A percentile compares a stretch with the other conserved stretches of the same genome.
These are phyloP conservation scores for Cephus pulcher DNA, from an alignment of 2,888 invertebrate species.

Conservation along the genomic window DNA sequence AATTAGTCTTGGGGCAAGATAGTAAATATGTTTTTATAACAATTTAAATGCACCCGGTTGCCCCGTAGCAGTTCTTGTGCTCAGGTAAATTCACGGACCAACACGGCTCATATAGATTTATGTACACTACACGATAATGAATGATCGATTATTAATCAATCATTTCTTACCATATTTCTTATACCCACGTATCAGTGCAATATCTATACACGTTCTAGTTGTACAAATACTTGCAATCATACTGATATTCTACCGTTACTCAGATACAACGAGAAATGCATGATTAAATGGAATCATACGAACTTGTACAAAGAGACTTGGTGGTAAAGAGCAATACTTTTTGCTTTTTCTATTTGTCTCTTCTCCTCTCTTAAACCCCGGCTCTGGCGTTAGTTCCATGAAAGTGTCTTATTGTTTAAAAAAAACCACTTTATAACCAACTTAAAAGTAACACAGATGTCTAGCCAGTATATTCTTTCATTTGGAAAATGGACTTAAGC, in stretches of 20 bases:
- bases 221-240: not conserved
- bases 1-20: not conserved
- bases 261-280: not conserved
- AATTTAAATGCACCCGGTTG: not conserved
- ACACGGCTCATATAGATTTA: not conserved
- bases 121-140: not conserved
- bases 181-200: not conserved
- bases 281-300: not conserved
- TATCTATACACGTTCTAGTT: not conserved
- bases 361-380: not conserved
- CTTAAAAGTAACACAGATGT: not conserved
- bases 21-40: not conserved
- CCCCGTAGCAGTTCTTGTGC: not conserved
- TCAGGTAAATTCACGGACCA: not conserved
- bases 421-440: not conserved
- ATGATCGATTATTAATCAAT: not conserved
- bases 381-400: not conserved
- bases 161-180: not conserved
- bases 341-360: not conserved
- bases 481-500: slow-evolving; percentile 4
- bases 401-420: not conserved
- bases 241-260: not conserved
- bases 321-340: not conserved
- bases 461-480: not conserved
- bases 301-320: not conserved